Evolutionary conservation across 2,113 vertebrate genomes (phyloP).

Genomic region (Hemibagrus wyckioides): DNA sequence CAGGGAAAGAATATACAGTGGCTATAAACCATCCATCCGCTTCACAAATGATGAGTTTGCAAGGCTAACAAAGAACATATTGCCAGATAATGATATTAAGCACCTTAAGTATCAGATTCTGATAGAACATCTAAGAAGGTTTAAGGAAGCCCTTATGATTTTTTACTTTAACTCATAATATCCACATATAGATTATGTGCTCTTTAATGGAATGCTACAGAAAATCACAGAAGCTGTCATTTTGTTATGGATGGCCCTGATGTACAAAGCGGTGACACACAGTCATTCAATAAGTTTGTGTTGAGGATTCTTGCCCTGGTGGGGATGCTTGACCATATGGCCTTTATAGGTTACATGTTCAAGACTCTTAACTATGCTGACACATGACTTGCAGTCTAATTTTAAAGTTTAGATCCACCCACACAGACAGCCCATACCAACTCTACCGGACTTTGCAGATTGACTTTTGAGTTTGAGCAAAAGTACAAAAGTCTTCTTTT

Average conservation of each 20-base stretch:
- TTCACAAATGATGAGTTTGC: slow-evolving; percentile 5
- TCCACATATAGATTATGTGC: slow-evolving; percentile 36
- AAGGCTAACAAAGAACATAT: neutral
- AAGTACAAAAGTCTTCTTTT: neutral
- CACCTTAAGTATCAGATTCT: slow-evolving; percentile 22
- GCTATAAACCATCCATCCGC: neutral
- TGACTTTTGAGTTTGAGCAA: slow-evolving; percentile 10
- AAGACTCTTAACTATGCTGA: slow-evolving; percentile 14
- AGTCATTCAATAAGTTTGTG: slow-evolving; percentile 26
- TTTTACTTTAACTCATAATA: slow-evolving; percentile 32
- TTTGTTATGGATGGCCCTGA: neutral
- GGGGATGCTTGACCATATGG: slow-evolving; percentile 13
- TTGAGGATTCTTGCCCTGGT: slow-evolving; percentile 32
- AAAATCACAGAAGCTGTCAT: neutral
- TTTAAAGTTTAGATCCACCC: neutral
- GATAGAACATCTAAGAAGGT: slow-evolving; percentile 14
- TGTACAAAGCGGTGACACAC: neutral
- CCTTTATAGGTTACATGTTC: slow-evolving; percentile 37
- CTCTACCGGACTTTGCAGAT: neutral
- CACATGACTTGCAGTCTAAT: slow-evolving; percentile 2
- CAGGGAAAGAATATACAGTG: slow-evolving; percentile 5
- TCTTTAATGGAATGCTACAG: neutral
- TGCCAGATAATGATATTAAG: slow-evolving; percentile 10
- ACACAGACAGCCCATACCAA: neutral
- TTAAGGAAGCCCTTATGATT: neutral